These are phyloP conservation scores for Heliconius aoede DNA, from an alignment of 2,888 invertebrate species.

Conservation along the genomic window DNA sequence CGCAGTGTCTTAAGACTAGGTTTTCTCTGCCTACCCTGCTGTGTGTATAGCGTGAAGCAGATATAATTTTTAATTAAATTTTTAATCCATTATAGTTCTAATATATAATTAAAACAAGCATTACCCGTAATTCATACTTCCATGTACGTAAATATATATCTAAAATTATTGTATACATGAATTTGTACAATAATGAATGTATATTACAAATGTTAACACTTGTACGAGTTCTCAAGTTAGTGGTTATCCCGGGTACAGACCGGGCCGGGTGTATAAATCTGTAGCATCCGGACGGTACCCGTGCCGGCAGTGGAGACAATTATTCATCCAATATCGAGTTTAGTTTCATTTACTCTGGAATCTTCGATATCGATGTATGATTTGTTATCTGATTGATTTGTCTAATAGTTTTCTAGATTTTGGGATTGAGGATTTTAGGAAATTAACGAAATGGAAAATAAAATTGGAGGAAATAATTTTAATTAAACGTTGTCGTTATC, in stretches of 20 bases:
- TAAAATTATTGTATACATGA: not conserved
- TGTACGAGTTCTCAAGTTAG: constrained; percentile 31
- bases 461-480: not conserved
- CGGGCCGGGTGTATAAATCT: constrained; percentile 77
- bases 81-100: too few relatives aligned
- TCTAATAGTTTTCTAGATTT: not conserved
- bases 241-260: constrained; percentile 49
- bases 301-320: constrained; percentile 82
- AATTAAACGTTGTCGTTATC: not conserved
- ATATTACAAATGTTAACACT: not conserved
- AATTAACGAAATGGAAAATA: not conserved
- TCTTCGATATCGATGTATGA: constrained; percentile 75
- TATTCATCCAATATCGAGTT: constrained; percentile 84
- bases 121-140: too few relatives aligned
- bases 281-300: constrained; percentile 78
- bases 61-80: too few relatives aligned
- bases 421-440: not conserved
- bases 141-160: not conserved
- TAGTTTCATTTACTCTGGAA: constrained; percentile 81
- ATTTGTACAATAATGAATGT: not conserved
- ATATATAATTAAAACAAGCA: too few relatives aligned
- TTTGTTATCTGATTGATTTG: constrained; percentile 7
- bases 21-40: too few relatives aligned
- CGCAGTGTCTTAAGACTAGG: too few relatives aligned
- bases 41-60: too few relatives aligned